These are phyloP conservation scores for Cnemophilus loriae DNA, from an alignment of 2,113 vertebrate species.

Conservation along the genomic window DNA sequence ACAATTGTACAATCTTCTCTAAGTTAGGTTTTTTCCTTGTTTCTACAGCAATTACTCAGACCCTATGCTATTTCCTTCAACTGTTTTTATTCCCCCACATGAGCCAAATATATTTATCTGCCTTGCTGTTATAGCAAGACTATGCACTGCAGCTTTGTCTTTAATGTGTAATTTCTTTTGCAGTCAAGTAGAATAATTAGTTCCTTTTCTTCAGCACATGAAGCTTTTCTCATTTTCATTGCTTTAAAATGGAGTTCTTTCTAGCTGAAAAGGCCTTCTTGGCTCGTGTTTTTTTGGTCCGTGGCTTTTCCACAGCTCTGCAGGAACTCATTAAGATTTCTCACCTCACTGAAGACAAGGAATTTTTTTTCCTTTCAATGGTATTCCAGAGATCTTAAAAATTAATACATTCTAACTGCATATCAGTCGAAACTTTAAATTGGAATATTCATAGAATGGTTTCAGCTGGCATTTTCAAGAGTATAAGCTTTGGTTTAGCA, in stretches of 20 bases:
- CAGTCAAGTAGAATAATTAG: constrained; percentile 40
- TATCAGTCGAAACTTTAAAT: background rate
- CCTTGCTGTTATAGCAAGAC: background rate
- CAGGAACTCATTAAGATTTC: background rate
- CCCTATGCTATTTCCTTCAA: background rate
- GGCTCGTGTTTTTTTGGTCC: background rate
- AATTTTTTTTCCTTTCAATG: background rate
- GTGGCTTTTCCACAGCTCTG: background rate
- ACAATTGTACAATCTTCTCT: background rate
- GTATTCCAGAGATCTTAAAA: background rate
- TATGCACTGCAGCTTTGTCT: background rate
- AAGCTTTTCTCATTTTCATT: background rate
- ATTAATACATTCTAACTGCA: background rate
- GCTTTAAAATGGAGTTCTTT: background rate
- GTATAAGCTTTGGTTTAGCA: background rate
- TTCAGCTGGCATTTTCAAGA: background rate
- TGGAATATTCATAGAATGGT: background rate
- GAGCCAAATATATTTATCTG: background rate
- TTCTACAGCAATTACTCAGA: background rate
- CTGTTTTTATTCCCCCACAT: background rate
- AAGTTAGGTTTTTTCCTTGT: background rate
- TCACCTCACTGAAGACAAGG: background rate
- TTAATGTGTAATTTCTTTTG: constrained; percentile 15
- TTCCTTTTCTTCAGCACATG: background rate
- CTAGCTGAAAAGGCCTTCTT: background rate